Conservation (phyloP, 1,140 invertebrate species). For the Pogonognathellus flavescens region DNA sequence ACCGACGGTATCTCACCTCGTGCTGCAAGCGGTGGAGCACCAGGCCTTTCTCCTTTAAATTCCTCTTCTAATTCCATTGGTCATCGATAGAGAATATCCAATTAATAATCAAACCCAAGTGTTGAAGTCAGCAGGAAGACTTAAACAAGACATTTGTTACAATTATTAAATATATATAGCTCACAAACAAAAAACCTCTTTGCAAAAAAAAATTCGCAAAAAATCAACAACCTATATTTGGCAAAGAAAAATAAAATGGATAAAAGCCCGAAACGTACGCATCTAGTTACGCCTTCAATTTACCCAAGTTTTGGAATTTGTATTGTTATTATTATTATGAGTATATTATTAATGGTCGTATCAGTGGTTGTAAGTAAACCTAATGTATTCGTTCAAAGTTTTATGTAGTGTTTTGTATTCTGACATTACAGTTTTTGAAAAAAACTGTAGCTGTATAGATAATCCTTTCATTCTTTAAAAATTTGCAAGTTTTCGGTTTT, state of each 20-base stretch:
- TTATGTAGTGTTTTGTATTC: slow-evolving; percentile 24
- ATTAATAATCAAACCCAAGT: slow-evolving; percentile 2
- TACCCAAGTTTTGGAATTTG: neutral
- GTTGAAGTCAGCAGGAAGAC: slow-evolving; percentile 2
- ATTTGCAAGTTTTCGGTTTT: too few species aligned
- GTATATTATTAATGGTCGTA: neutral
- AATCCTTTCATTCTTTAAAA: too few species aligned
- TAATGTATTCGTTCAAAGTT: neutral
- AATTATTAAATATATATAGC: slow-evolving; percentile 7
- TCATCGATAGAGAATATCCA: slow-evolving; percentile 25
- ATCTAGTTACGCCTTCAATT: slow-evolving; percentile 6
- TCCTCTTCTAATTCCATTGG: slow-evolving; percentile 32
- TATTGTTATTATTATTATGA: neutral
- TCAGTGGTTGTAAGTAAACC: too few species aligned
- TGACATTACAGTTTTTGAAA: neutral
- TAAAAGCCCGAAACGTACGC: neutral
- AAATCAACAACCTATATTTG: neutral
- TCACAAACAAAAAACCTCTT: neutral
- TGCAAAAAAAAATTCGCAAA: slow-evolving; percentile 32
- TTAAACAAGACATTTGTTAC: slow-evolving; percentile 28
- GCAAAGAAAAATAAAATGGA: neutral
- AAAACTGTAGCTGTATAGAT: too few species aligned
- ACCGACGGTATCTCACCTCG: slow-evolving; percentile 49
- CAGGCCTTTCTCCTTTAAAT: slow-evolving; percentile 51
- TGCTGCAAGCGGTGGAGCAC: slow-evolving; percentile 45